These are phyloP conservation scores for Leptogaster cylindrica DNA, from an alignment of 2,888 invertebrate species.

Conservation along the genomic window DNA sequence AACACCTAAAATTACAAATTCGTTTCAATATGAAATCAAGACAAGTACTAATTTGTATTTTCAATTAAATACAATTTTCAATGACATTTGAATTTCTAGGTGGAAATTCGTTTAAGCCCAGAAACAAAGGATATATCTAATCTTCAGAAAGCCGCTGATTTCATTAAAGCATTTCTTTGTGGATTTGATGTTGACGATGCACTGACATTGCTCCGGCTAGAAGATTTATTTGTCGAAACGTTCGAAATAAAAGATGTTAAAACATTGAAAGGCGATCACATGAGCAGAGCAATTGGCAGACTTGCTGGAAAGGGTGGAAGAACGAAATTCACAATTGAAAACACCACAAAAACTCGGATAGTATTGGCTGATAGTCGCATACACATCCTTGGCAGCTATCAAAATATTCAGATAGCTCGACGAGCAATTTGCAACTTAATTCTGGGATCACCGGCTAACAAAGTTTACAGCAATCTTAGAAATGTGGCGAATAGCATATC, in stretches of 20 bases:
- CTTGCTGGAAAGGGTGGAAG: conserved; percentile 96
- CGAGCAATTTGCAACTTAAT: conserved; percentile 96
- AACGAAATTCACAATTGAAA: conserved; percentile 98
- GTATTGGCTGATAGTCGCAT: conserved; percentile 96
- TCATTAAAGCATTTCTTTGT: conserved; percentile 93
- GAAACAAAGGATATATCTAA: conserved; percentile 80
- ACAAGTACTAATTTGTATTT: conserved; percentile 82
- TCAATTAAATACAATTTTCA: too few relatives aligned
- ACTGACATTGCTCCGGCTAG: conserved; percentile 88
- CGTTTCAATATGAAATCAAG: conserved; percentile 91
- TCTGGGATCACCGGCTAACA: conserved; percentile 95
- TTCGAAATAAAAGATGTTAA: conserved; percentile 98
- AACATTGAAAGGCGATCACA: conserved; percentile 92
- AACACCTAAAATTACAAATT: conserved; percentile 91
- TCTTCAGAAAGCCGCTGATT: conserved; percentile 97
- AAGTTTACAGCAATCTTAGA: conserved; percentile 94
- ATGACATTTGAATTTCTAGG: too few relatives aligned
- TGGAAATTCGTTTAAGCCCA: conserved; percentile 60
- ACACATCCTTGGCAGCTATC: conserved; percentile 95
- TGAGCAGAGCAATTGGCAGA: conserved; percentile 92
- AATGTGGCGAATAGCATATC: conserved; percentile 83
- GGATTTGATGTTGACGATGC: conserved; percentile 99
- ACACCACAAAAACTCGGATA: conserved; percentile 97
- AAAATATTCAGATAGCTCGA: conserved; percentile 93
- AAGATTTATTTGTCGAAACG: conserved; percentile 95